These are phyloP conservation scores for Crepidodera aurea DNA, from an alignment of 2,888 invertebrate genomes.

Conservation along the genomic window DNA sequence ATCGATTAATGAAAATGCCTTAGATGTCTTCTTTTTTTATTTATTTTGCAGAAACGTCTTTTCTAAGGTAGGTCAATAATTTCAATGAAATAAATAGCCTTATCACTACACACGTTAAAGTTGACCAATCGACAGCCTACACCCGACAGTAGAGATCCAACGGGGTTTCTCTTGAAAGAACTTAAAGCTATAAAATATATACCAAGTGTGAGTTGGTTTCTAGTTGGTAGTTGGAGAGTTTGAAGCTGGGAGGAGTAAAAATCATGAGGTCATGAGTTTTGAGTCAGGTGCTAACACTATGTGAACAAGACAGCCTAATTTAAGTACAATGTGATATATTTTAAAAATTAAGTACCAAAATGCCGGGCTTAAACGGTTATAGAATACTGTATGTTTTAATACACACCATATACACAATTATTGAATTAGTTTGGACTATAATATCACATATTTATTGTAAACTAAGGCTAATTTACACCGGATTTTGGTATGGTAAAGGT, in stretches of 20 bases:
- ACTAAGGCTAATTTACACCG: conserved; percentile 45
- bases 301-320: background rate
- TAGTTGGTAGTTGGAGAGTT: background rate
- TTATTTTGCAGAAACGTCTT: no score
- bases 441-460: conserved; percentile 33
- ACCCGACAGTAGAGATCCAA: background rate
- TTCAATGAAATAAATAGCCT: no score
- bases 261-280: conserved; percentile 13
- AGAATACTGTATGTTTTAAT: conserved; percentile 44
- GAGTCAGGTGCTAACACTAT: conserved; percentile 14
- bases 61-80: no score
- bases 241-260: background rate
- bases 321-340: conserved; percentile 11
- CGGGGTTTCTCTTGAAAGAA: no score
- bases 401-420: conserved; percentile 44
- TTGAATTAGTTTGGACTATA: conserved; percentile 42
- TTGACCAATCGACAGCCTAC: conserved; percentile 16
- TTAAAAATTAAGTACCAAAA: background rate
- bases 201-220: background rate
- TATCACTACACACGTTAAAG: no score
- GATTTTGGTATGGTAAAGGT: conserved; percentile 34
- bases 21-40: no score
- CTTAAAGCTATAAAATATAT: no score
- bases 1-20: no score
- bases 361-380: conserved; percentile 25